Evolutionary conservation across 1,140 invertebrate species (phyloP), one percentile per base, ranked within the genome.

Genomic region (Leptinotarsa lineolata): DNA sequence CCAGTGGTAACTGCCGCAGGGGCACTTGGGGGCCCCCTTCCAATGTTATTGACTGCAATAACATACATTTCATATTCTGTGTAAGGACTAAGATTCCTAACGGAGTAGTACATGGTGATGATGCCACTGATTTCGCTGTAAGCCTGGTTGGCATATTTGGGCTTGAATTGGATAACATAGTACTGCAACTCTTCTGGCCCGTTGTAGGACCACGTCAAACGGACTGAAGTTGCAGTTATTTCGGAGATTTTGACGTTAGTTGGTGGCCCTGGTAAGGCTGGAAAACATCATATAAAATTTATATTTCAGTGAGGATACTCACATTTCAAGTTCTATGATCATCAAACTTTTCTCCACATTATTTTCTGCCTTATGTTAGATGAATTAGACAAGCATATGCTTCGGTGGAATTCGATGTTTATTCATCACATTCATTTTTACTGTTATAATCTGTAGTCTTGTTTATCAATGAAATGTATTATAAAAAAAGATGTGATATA

Each of bases 61-160:
- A 99, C 94, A 84, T 93, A 94, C 87, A 99, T 95, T 85, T 98
- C 95, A 87, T 99, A 99, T 82, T 97, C 95, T 0, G 96, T 98
- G 85, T 96, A 97, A 2, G 97, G 95, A 69, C 93, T 95, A 16
- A 98, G 88, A 76, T 92, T 92, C 63, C 93, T 89, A 39, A 98
- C 93, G 39, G 94, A 93, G 85, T 97, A 97, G 86, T 95, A 95
- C 88, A 94, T 94, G 22, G 94, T 95, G 75, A 94, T 95, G 76
- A 98, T 94, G 39, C 95, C 95, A 39, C 92, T 94, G 79, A 97
- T 96, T 84, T 97, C 95, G 77, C 92, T 92, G 84, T 90, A 94
- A 44, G 91, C 92, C 85, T 91, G 90, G 82, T 92, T 92, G 46
- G 92, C 92, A 83, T 93, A 92, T 86, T 95, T 96, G 3, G 95